Evolutionary conservation across 2,113 vertebrate species (phyloP).

Genomic region (Platycercus adscitus): DNA sequence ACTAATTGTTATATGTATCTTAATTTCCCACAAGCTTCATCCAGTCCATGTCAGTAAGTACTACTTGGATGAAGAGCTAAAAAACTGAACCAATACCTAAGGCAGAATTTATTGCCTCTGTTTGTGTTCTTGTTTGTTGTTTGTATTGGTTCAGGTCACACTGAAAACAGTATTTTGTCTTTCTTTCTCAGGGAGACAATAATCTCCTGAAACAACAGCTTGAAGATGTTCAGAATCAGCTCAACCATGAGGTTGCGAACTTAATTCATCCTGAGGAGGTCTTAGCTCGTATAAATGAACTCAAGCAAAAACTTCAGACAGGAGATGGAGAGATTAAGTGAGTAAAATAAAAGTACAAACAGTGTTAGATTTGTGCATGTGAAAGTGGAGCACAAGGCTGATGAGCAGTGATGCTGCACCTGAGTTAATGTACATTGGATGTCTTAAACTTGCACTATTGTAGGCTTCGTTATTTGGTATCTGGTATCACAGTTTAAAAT

Average conservation of each 20-base stretch:
- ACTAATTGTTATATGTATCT: neutral
- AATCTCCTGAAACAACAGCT: conserved; percentile 77
- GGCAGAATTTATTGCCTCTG: neutral
- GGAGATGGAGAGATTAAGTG: conserved; percentile 78
- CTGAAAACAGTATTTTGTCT: neutral
- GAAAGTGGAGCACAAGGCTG: neutral
- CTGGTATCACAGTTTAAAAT: neutral
- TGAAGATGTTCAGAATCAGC: conserved; percentile 74
- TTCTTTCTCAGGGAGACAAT: conserved; percentile 73
- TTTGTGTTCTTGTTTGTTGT: neutral
- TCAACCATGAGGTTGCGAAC: conserved; percentile 65
- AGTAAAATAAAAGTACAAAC: neutral
- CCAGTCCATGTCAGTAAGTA: neutral
- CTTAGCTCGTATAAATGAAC: conserved; percentile 68
- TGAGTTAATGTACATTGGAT: neutral
- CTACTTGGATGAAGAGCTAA: neutral
- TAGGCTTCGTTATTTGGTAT: neutral
- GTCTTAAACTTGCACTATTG: neutral
- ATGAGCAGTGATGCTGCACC: neutral
- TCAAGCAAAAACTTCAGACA: conserved; percentile 71
- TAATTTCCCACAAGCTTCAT: neutral
- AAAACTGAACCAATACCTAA: neutral
- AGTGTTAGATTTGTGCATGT: neutral
- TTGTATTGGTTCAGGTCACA: neutral
- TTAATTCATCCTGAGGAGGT: conserved; percentile 78